Base-by-base conservation (phyloP, 2,797 vertebrate species). In the Tauraco hartlaubi region DNA sequence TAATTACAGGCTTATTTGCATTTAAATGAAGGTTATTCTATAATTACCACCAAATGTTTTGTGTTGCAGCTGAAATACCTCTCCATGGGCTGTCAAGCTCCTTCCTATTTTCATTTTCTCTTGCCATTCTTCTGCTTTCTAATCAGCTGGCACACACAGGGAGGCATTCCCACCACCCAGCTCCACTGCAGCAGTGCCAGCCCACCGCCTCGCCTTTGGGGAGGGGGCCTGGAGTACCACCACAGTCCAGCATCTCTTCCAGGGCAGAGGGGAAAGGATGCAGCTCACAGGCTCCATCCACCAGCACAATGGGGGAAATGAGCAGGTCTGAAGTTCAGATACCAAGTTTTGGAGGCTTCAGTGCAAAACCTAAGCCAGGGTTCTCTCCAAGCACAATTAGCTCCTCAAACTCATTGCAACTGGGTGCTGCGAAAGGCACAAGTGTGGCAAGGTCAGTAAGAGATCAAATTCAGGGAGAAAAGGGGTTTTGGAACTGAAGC, bases 1-100 rank as follows among this genome's bases (percentile, higher is more conserved):
- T 98, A 98, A 98, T 98, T 98, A 98, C 98, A 98, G 97, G 97
- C 98, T 98, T 97, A 98, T 98, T 98, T 98, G 98, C 98, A 98
- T 98, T 98, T 98, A 98, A 98, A 98, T 98, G 98, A 98, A 98
- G 98, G 98, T 98, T 98, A 98, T 98, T 98, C 98, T 98, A 98
- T 98, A 98, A 98, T 98, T 98, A 98, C 98, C 96, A 98, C 89
- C 91, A 97, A 97, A 98, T 97, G 98, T 97, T 98, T 98, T 98
- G 98, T 98, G 97, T 97, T 98, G 97, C 97, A 98, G 98, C 97
- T 98, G 97, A 98, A 98, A 98, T 98, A 97, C 98, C 98, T 97
- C 97, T 98, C 98, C 97, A 97, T 97, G 96, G 98, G 97, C 97
- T 98, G 97, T 98, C 98, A 98, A 94, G 96, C 92, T 96, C 96